Base-by-base conservation (phyloP, 1,140 invertebrate species). In the Microplitis demolitor region DNA sequence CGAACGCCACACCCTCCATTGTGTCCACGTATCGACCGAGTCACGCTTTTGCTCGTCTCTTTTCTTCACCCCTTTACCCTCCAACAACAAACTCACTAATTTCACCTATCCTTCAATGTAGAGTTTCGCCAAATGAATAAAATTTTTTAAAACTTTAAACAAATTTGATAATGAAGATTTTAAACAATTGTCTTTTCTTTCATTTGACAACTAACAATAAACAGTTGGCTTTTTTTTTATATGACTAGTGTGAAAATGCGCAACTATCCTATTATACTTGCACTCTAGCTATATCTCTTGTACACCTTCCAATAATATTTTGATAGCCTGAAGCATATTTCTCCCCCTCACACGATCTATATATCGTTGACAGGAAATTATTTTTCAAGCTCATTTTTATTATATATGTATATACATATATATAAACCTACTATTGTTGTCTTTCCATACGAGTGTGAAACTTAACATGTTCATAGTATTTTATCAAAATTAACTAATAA, bases 1-100 rank as follows among this genome's bases (percentile, higher is more conserved):
- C 82, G 78, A 84, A 83, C 76, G 84, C 84, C 84, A 85, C 84
- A 85, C 84, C 84, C 84, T 83, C 82, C 77, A 81, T 83, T 85
- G 80, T 84, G 80, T 76, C 78, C 82, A 79, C 72, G 82, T 84
- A 84, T 83, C 84, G 82, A 84, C 83, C 84, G 78, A 74, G n/a
- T 62, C 34, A 62, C 34, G 33, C 33, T 62, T 45, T 45, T 45
- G 11, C 11, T 45, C 39, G 34, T n/a, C 13, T 34, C 34, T 14
- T 62, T 9, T 62, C 33, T 62, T 33, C 14, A 13, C 11, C 5
- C 13, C 13, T 33, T 35, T 33, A 35, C 34, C 34, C 11, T 35
- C 34, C 9, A 62, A n/a, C 53, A 56, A 62, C 60, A 11, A 13
- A n/a, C 11, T 35, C 34, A 62, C 33, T n/a, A 35, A 4, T 5